A percentile compares a stretch with the other conserved stretches of the same genome.
These are phyloP conservation scores for Drosophila ustulata DNA, from an alignment of 2,888 invertebrate species.

Conservation along the genomic window DNA sequence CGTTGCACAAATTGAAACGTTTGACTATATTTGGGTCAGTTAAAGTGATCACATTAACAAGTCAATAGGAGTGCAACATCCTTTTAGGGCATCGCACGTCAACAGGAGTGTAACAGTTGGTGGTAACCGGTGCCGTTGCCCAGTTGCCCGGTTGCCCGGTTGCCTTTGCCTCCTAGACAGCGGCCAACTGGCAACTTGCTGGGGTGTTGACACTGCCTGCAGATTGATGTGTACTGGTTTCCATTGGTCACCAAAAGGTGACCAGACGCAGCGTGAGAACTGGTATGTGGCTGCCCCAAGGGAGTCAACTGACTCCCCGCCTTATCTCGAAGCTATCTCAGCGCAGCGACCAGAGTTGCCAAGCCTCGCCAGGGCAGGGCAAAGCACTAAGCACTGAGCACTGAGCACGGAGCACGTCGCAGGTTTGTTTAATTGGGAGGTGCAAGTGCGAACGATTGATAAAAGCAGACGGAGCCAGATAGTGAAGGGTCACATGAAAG, in stretches of 20 bases:
- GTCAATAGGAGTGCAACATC: constrained; percentile 82
- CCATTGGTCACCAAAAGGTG: constrained; percentile 65
- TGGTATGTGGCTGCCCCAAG: constrained; percentile 58
- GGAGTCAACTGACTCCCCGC: constrained; percentile 41
- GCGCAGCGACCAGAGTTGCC: neutral
- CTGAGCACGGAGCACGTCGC: neutral
- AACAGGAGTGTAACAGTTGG: constrained; percentile 69
- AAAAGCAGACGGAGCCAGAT: neutral
- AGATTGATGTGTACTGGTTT: constrained; percentile 79
- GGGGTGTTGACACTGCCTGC: constrained; percentile 72
- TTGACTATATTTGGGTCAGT: constrained; percentile 83
- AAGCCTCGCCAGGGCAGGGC: neutral
- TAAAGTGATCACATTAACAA: constrained; percentile 83
- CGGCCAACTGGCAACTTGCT: constrained; percentile 3
- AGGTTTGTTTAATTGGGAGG: constrained; percentile 35
- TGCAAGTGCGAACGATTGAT: constrained; percentile 21
- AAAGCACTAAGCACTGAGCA: neutral
- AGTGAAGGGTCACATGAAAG: constrained; percentile 2
- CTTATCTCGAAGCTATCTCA: constrained; percentile 49
- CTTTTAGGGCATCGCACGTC: constrained; percentile 82
- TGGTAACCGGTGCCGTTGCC: constrained; percentile 57
- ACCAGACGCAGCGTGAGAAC: constrained; percentile 74
- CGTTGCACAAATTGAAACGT: constrained; percentile 83
- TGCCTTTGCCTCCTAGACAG: constrained; percentile 32
- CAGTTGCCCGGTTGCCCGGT: constrained; percentile 1